Base-by-base conservation (phyloP, 2,888 invertebrate species). In the Orthosia incerta region DNA sequence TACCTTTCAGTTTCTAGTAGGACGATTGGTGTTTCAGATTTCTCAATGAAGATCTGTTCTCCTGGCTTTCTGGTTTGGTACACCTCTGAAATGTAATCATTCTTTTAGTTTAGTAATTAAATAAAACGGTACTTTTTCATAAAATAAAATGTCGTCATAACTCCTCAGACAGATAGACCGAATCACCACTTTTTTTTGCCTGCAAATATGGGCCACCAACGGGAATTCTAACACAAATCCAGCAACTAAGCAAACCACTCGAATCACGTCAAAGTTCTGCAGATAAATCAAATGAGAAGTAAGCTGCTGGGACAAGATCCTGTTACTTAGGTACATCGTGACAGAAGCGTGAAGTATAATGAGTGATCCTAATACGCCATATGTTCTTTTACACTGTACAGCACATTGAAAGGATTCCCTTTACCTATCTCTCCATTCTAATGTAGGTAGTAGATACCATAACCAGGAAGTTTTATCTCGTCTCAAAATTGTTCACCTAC, bases 1-100 rank as follows among this genome's bases (percentile, higher is more conserved):
- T n/a, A 94, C 95, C 93, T 90, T 88, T 95, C 93, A 48, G 94
- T 95, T 90, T 95, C 94, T 61, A 95, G 85, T 39, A 95, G 63
- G n/a, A 95, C 86, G 45, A 94, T 86, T 12, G 94, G 93, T 7
- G 94, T 92, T 79, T 89, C 89, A 9, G 93, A 79, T 3, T 88
- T 77, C 15, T 94, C 94, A 82, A 95, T 85, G 78, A 83, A 94
- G 16, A 95, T 72, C 18, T 89, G 81, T 74, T 93, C 89, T 18
- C 88, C 90, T 39, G 93, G 92, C 63, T 88, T 91, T 71, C 87
- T 91, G 3, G 92, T 93, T 80, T 91, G 90, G 75, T 93, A 93
- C 3, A 92, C 86, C 87, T 94, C 95, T 95, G 91, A 11, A 91
- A 92, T n/a, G n/a, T 0, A 56, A 69, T 18, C 11, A 57, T 12